Conservation (phyloP, 2,113 vertebrate species). For the Cacatua alba region DNA sequence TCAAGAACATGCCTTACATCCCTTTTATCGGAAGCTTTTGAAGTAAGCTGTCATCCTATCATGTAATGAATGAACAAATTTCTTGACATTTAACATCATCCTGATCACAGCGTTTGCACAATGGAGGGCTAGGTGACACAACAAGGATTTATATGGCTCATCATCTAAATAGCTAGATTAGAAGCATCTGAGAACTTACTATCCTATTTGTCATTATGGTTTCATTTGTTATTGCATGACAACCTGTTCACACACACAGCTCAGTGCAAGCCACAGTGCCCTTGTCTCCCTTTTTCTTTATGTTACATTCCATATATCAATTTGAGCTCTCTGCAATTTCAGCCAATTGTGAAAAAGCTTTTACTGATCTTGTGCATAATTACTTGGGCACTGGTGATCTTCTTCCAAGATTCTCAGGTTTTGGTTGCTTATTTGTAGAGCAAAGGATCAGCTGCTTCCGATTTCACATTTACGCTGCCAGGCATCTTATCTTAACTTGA, state of each 20-base stretch:
- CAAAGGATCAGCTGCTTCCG: background rate
- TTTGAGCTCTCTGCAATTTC: background rate
- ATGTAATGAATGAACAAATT: background rate
- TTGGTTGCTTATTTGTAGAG: background rate
- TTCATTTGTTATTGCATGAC: background rate
- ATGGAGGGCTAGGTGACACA: background rate
- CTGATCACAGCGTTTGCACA: background rate
- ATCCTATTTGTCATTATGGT: background rate
- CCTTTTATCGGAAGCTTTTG: background rate
- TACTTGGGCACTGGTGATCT: background rate
- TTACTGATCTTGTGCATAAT: background rate
- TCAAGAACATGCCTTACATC: background rate
- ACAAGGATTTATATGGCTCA: background rate
- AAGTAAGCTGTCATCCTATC: background rate
- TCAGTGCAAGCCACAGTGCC: background rate
- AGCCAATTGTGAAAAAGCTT: background rate
- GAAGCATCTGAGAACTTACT: background rate
- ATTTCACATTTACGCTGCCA: background rate
- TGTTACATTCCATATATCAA: background rate
- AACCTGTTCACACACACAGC: background rate
- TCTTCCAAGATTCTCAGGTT: background rate
- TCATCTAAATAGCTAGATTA: constrained; percentile 9
- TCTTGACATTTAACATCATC: background rate
- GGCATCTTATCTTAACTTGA: background rate
- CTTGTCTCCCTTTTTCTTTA: background rate